Conservation (phyloP, 2,888 invertebrate genomes). For the Hydroisotoma schaefferi region DNA sequence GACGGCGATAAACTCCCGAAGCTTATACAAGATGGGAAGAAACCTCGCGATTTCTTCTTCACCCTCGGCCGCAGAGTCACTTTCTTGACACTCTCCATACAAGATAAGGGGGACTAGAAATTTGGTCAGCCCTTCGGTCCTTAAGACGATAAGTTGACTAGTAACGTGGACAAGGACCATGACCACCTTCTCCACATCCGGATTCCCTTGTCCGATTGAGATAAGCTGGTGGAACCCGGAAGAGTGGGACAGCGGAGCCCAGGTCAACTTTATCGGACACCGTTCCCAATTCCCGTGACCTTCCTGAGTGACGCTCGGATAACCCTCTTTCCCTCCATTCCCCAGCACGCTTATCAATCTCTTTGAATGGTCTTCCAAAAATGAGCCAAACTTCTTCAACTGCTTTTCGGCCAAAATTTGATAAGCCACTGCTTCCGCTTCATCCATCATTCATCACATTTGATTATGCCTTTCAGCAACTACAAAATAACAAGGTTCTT, state of each 20-base stretch:
- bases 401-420: conserved; percentile 43
- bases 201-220: conserved; percentile 37
- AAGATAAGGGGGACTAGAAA: conserved; percentile 31
- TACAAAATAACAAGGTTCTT: too few relatives aligned
- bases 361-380: conserved; percentile 40
- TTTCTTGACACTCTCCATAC: conserved; percentile 42
- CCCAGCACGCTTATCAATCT: conserved; percentile 19
- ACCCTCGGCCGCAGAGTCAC: conserved; percentile 51
- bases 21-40: conserved; percentile 56
- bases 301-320: background rate
- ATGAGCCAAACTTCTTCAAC: conserved; percentile 38
- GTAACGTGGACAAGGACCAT: background rate
- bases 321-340: background rate
- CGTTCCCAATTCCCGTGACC: conserved; percentile 30
- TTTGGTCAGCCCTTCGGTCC: background rate
- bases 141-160: background rate
- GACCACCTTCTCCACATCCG: conserved; percentile 27
- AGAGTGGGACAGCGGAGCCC: conserved; percentile 37
- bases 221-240: conserved; percentile 37
- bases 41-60: conserved; percentile 56
- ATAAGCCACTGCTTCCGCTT: conserved; percentile 38
- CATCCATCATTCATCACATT: conserved; percentile 38
- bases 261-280: conserved; percentile 37
- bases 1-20: conserved; percentile 66
- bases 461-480: background rate